These are phyloP conservation scores for Acleris literana DNA, from an alignment of 2,888 invertebrate genomes.

Conservation along the genomic window DNA sequence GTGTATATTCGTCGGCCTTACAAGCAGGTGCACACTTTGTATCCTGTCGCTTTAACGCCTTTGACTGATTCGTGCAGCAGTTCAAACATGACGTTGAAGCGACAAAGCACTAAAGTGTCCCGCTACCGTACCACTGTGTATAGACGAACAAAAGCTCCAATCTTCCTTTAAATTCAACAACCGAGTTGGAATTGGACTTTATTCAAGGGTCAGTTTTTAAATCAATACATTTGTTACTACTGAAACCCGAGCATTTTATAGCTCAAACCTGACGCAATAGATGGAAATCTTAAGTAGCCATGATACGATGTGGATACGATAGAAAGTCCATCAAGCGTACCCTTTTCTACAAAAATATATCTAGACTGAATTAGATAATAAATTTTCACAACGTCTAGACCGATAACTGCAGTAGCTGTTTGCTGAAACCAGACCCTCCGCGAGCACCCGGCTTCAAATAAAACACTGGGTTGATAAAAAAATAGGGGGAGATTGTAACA, in stretches of 20 bases:
- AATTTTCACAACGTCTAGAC: slow-evolving; percentile 33
- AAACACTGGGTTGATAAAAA: slow-evolving; percentile 21
- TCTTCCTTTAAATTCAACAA: too few relatives aligned
- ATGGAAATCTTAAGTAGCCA: slow-evolving; percentile 2
- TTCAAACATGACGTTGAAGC: too few relatives aligned
- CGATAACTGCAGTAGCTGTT: slow-evolving; percentile 17
- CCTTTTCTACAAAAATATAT: slow-evolving; percentile 14
- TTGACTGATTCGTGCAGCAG: too few relatives aligned
- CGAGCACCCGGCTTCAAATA: slow-evolving; percentile 10
- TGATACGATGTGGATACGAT: slow-evolving; percentile 14
- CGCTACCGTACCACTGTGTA: too few relatives aligned
- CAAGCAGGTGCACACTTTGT: too few relatives aligned
- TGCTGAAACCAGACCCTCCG: slow-evolving; percentile 13
- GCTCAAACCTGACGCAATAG: not conserved
- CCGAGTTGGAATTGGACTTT: not conserved
- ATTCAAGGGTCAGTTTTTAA: too few relatives aligned
- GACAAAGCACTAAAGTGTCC: too few relatives aligned
- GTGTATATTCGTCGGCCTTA: too few relatives aligned
- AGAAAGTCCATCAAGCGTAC: slow-evolving; percentile 15
- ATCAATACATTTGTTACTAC: not conserved
- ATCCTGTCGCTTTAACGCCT: too few relatives aligned
- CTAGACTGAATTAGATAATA: slow-evolving; percentile 28
- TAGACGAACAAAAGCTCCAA: too few relatives aligned
- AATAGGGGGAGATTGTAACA: slow-evolving; percentile 12
- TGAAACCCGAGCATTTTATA: not conserved